Evolutionary conservation across 2,113 vertebrate species (phyloP), one percentile per base, ranked within the genome.

Genomic region (Manacus vitellinus): DNA sequence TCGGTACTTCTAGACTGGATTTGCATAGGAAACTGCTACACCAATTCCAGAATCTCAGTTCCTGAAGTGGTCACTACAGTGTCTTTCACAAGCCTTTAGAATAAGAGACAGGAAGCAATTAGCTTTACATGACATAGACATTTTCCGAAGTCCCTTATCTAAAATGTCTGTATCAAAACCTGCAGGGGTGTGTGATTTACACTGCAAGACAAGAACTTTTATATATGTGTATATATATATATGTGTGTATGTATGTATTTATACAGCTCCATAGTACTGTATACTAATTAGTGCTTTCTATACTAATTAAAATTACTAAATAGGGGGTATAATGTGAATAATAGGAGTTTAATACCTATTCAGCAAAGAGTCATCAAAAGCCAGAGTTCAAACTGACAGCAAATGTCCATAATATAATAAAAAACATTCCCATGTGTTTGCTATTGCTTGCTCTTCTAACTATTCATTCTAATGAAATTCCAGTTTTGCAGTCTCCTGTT

Each of bases 401-500:
- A 80, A 52, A 91, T 16, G 17, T 31, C 35, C 4, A 30, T 37
- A n/a, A 24, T 14, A 18, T 46, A 68, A 47, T 41, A 41, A 88
- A 74, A 43, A 74, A 76, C 20, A 10, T 31, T 85, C 16, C n/a
- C 65, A 76, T 51, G 39, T 77, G 41, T 85, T 73, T 87, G 35
- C 14, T 6, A 18, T 31, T 78, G 15, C 43, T 27, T 74, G 65
- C 21, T 79, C 23, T 66, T 88, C 85, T 97, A 63, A 94, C 62
- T 65, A 17, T 56, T 78, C 23, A 16, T 95, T 81, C 49, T 66
- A 52, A 90, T 84, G 19, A 59, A 97, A 96, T 97, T 96, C 66
- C 94, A 99, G 99, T 94, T 99, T 99, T 94, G 99, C 99, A 76
- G 97, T 98, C 54, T 98, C 98, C 97, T 99, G 99, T 95, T 98